phyloP scores from a whole-genome alignment of 2,113 vertebrate genomes.

The Dicaeum eximium region DNA sequence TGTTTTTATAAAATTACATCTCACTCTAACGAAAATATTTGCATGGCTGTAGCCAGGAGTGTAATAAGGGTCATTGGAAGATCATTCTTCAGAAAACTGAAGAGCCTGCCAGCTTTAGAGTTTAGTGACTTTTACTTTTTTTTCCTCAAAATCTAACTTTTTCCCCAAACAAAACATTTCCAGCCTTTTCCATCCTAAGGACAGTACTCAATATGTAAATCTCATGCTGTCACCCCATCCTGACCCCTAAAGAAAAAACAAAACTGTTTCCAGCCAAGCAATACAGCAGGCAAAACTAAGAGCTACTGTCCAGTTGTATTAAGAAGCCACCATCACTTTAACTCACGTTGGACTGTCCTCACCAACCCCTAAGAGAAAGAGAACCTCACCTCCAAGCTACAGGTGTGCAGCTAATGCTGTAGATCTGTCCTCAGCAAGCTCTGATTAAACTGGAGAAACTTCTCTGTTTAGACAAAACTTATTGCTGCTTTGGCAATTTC shows the following conservation, averaged over 20 bases:
- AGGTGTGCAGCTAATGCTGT: neutral
- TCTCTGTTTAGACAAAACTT: neutral
- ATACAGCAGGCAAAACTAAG: neutral
- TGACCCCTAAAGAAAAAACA: neutral
- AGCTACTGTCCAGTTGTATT: neutral
- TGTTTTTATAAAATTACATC: conserved; percentile 10
- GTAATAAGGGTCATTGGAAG: conserved; percentile 11
- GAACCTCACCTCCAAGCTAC: neutral
- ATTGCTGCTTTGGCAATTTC: neutral
- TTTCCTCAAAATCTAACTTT: neutral
- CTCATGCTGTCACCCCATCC: neutral
- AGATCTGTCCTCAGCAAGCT: neutral
- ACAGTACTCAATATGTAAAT: neutral
- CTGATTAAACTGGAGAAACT: neutral
- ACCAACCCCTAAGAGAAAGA: neutral
- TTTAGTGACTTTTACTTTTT: neutral
- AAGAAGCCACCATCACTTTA: neutral
- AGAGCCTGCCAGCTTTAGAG: neutral
- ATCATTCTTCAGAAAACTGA: neutral
- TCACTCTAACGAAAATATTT: conserved; percentile 38
- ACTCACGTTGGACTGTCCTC: neutral
- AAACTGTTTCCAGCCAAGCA: conserved; percentile 17
- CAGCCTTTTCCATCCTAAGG: neutral
- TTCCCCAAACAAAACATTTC: neutral
- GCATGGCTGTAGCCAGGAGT: neutral